Conservation (phyloP, 2,113 vertebrate species). For the Alexandromys fortis region DNA sequence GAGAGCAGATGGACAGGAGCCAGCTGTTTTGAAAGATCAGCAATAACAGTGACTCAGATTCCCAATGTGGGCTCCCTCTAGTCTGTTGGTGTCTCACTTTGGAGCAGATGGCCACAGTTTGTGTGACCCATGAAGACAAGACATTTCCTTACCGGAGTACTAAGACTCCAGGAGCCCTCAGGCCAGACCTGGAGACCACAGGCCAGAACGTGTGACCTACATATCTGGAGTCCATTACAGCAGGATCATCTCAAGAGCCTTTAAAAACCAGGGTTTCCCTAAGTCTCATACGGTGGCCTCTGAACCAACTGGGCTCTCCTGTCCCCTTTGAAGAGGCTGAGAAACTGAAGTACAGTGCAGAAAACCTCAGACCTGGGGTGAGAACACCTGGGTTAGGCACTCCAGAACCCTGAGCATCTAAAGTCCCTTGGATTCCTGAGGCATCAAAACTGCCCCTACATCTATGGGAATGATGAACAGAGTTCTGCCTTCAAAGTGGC, state of each 20-base stretch:
- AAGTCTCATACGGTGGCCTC: not conserved
- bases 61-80: not conserved
- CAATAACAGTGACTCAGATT: not conserved
- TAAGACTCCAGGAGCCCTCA: not conserved
- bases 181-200: not conserved
- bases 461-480: not conserved
- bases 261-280: not conserved
- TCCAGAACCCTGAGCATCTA: not conserved
- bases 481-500: not conserved
- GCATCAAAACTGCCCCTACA: not conserved
- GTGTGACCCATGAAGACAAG: not conserved
- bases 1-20: not conserved
- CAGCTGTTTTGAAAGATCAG: not conserved
- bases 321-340: not conserved
- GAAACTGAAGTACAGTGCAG: not conserved
- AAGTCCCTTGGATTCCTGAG: not conserved
- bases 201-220: not conserved
- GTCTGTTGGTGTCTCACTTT: rapidly evolving
- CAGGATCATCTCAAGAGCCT: not conserved
- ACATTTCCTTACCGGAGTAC: not conserved
- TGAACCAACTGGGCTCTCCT: not conserved
- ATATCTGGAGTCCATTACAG: not conserved
- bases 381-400: not conserved
- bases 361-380: not conserved
- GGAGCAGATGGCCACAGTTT: not conserved